phyloP scores from a whole-genome alignment of 2,888 invertebrate species.

The Diachrysia chrysitis region DNA sequence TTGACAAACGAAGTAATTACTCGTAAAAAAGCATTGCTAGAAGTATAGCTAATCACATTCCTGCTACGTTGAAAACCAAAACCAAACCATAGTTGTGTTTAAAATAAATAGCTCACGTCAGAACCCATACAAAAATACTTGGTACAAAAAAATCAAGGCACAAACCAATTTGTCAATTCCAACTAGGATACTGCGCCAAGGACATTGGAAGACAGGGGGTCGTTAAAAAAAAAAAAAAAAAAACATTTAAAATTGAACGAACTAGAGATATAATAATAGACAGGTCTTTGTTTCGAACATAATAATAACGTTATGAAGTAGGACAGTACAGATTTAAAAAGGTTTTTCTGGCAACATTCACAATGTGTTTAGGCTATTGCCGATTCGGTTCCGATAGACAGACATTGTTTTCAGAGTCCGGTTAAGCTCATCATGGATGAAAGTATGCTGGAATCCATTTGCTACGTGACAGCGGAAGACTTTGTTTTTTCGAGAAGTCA shows the following conservation, averaged over 20 bases:
- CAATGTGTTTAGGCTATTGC: constrained; percentile 43
- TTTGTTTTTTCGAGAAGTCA: background rate
- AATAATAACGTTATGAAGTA: too few relatives aligned
- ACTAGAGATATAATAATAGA: background rate
- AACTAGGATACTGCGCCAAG: background rate
- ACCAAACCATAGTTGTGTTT: too few relatives aligned
- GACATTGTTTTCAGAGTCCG: constrained; percentile 25
- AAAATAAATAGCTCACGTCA: too few relatives aligned
- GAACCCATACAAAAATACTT: too few relatives aligned
- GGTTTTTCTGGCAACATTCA: constrained; percentile 43
- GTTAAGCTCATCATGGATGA: constrained; percentile 38
- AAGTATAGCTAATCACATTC: too few relatives aligned
- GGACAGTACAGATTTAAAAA: background rate
- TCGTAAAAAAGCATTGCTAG: too few relatives aligned
- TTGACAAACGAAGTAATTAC: too few relatives aligned
- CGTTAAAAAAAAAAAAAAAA: too few relatives aligned
- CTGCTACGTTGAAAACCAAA: too few relatives aligned
- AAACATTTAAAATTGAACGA: background rate
- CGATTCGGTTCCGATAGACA: constrained; percentile 16
- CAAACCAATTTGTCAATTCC: background rate
- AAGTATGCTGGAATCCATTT: constrained; percentile 29
- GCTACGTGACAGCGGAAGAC: background rate
- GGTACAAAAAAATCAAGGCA: background rate
- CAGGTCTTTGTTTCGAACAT: background rate
- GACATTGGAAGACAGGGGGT: background rate